A percentile compares a stretch with the other conserved stretches of the same genome.
These are phyloP conservation scores for Rhinogobio ventralis DNA, from an alignment of 2,797 vertebrate genomes.

Conservation along the genomic window DNA sequence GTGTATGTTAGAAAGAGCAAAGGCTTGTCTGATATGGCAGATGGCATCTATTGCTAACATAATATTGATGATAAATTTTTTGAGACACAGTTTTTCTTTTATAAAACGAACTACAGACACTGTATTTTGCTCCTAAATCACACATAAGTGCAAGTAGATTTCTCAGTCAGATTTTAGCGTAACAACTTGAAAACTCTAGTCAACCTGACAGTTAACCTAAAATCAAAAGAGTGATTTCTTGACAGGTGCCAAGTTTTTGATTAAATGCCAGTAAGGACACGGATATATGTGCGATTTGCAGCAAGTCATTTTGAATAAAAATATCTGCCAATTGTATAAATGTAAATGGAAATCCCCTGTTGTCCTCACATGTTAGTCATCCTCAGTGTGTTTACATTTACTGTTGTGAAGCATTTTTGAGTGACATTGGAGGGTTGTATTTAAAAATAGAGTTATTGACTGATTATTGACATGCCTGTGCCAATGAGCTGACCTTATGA, in stretches of 20 bases:
- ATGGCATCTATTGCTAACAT: neutral
- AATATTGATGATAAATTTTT: slow-evolving; percentile 1
- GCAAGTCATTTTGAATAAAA: neutral
- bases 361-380: neutral
- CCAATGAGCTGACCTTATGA: neutral
- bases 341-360: neutral
- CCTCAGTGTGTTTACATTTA: neutral
- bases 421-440: neutral
- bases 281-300: neutral
- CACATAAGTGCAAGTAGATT: neutral
- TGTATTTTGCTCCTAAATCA: neutral
- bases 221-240: slow-evolving; percentile 5
- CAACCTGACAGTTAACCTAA: neutral
- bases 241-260: neutral
- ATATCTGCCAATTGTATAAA: neutral
- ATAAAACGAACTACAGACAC: neutral
- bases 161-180: neutral
- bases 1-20: neutral
- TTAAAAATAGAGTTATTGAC: slow-evolving; percentile 14
- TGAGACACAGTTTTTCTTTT: neutral
- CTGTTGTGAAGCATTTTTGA: neutral
- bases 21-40: neutral
- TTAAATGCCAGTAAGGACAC: neutral
- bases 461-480: slow-evolving; percentile 8
- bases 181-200: neutral